phyloP scores from a whole-genome alignment of 1,140 invertebrate species.

The Pachypsylla venusta region DNA sequence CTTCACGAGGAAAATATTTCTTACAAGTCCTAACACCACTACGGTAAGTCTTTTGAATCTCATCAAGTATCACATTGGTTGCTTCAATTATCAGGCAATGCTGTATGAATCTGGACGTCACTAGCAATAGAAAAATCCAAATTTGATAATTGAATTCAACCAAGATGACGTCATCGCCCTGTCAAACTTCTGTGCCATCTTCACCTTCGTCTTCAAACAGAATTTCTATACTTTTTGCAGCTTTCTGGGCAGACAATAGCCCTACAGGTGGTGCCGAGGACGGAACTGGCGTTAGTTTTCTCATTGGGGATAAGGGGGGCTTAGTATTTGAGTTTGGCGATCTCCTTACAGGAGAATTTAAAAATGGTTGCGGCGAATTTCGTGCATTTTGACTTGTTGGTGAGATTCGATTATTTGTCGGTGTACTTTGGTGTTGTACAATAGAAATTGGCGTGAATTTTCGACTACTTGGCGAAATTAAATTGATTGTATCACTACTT shows the following conservation, averaged over 20 bases:
- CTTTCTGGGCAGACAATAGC: slow-evolving; percentile 41
- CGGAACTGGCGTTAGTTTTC: not conserved
- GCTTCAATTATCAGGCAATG: not conserved
- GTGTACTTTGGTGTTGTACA: not conserved
- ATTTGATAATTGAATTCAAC: too few relatives aligned
- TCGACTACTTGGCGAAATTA: not conserved
- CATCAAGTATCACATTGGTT: not conserved
- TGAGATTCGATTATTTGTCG: not conserved
- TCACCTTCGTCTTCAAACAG: slow-evolving; percentile 71
- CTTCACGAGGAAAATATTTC: too few relatives aligned
- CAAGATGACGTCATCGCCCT: not conserved
- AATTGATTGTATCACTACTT: not conserved
- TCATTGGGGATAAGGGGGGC: not conserved
- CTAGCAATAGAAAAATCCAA: too few relatives aligned
- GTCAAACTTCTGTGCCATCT: slow-evolving; percentile 68
- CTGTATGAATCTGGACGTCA: not conserved
- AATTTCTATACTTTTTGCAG: slow-evolving; percentile 51
- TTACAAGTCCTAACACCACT: too few relatives aligned
- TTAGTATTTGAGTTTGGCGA: not conserved
- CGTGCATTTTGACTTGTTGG: not conserved
- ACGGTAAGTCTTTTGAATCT: slow-evolving; percentile 8
- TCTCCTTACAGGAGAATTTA: not conserved
- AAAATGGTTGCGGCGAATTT: not conserved
- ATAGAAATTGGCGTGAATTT: slow-evolving; percentile 4
- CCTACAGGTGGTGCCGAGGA: not conserved